These are phyloP conservation scores for Drosophila setosimentum DNA, from an alignment of 2,888 invertebrate species.

Conservation along the genomic window DNA sequence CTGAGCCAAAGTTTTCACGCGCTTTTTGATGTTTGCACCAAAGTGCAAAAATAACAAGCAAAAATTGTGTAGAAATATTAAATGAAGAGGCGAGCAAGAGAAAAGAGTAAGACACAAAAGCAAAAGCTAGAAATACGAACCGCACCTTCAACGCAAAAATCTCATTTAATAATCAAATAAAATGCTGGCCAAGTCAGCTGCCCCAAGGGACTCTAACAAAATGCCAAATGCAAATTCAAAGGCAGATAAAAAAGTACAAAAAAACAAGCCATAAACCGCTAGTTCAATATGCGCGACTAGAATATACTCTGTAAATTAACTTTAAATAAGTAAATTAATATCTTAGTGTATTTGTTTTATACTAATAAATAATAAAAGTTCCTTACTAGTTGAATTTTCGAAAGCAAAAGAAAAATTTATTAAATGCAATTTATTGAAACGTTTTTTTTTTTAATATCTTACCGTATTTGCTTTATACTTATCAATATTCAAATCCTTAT, in stretches of 20 bases:
- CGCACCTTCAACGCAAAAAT: slow-evolving; percentile 51
- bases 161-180: slow-evolving; percentile 79
- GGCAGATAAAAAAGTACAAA: slow-evolving; percentile 41
- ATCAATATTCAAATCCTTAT: not conserved
- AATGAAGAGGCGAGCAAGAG: slow-evolving; percentile 52
- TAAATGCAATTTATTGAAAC: too few species aligned
- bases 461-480: not conserved
- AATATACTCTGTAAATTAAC: not conserved
- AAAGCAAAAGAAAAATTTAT: not conserved
- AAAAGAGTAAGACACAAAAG: slow-evolving; percentile 15
- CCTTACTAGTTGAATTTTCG: not conserved
- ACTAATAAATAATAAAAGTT: not conserved
- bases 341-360: accelerated
- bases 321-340: not conserved
- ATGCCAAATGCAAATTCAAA: slow-evolving; percentile 48
- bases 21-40: slow-evolving; percentile 72
- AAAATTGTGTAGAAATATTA: slow-evolving; percentile 70
- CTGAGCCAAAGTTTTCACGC: slow-evolving; percentile 74
- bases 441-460: too few species aligned
- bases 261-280: not conserved
- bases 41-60: slow-evolving; percentile 77
- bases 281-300: not conserved
- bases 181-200: slow-evolving; percentile 62
- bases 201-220: slow-evolving; percentile 52
- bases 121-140: slow-evolving; percentile 10